Conservation (phyloP, 2,888 invertebrate genomes). For the Tromatobia lineatoria region DNA sequence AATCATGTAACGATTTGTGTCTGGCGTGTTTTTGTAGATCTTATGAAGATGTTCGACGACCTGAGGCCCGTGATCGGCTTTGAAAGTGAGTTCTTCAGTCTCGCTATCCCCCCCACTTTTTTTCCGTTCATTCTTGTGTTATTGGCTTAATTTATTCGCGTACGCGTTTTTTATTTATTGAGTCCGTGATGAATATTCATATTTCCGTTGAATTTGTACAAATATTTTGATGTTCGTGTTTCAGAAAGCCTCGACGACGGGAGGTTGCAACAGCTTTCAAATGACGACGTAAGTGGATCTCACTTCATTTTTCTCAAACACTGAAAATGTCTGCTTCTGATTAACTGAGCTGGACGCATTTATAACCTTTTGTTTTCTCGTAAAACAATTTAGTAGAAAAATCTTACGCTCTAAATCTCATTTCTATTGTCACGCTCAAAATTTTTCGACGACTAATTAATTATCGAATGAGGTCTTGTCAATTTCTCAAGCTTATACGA, state of each 20-base stretch:
- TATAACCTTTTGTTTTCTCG: no score
- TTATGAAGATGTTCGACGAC: slow-evolving; percentile 79
- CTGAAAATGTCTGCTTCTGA: not conserved
- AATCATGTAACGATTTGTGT: slow-evolving; percentile 59
- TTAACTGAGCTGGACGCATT: not conserved
- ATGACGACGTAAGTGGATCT: slow-evolving; percentile 76
- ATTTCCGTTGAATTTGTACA: not conserved
- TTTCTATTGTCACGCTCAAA: no score
- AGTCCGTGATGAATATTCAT: not conserved
- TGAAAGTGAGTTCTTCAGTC: slow-evolving; percentile 76
- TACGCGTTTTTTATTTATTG: slow-evolving; percentile 10
- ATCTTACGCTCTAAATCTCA: no score
- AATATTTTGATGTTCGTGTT: slow-evolving; percentile 64
- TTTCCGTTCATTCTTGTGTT: slow-evolving; percentile 45
- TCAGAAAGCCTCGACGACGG: slow-evolving; percentile 76
- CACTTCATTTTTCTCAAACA: slow-evolving; percentile 1
- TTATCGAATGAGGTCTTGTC: not conserved
- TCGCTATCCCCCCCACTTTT: slow-evolving; percentile 35
- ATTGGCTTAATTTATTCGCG: slow-evolving; percentile 18
- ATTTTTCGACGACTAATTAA: not conserved
- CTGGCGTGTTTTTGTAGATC: slow-evolving; percentile 76
- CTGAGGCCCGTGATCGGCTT: slow-evolving; percentile 75
- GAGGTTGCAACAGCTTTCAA: slow-evolving; percentile 73
- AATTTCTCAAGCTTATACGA: not conserved
- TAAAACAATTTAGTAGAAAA: not conserved